These are phyloP conservation scores for Euura lappo DNA, from an alignment of 1,140 invertebrate genomes.

Conservation along the genomic window DNA sequence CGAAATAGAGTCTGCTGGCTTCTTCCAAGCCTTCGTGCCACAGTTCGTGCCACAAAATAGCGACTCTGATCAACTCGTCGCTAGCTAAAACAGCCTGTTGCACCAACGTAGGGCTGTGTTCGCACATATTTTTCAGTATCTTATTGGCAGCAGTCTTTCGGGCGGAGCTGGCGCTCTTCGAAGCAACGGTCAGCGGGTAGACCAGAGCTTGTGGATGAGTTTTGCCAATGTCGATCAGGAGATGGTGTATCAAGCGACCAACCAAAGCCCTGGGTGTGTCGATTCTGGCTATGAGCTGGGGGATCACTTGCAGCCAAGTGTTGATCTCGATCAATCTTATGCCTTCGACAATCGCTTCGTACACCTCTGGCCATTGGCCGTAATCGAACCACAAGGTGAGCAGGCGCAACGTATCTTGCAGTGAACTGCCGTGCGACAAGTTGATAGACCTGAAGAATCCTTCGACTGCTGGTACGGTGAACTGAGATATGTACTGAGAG, in stretches of 20 bases:
- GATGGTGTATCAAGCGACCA: conserved; percentile 87
- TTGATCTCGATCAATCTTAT: conserved; percentile 94
- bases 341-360: conserved; percentile 91
- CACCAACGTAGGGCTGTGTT: conserved; percentile 90
- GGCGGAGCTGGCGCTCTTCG: conserved; percentile 87
- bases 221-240: conserved; percentile 94
- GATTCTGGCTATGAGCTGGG: conserved; percentile 97
- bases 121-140: conserved; percentile 94
- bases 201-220: conserved; percentile 88
- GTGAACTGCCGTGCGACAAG: conserved; percentile 87
- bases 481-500: conserved; percentile 72
- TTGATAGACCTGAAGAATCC: conserved; percentile 97
- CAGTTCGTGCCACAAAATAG: conserved; percentile 99
- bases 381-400: conserved; percentile 96
- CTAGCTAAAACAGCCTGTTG: conserved; percentile 94
- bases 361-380: conserved; percentile 91
- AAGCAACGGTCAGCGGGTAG: conserved; percentile 96
- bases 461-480: conserved; percentile 92
- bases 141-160: conserved; percentile 92
- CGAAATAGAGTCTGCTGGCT: conserved; percentile 94
- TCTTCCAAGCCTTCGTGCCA: conserved; percentile 99
- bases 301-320: conserved; percentile 99
- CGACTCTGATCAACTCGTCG: conserved; percentile 96
- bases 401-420: conserved; percentile 96
- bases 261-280: conserved; percentile 91